A percentile compares a stretch with the other conserved stretches of the same genome.
Conservation (phyloP, 2,888 invertebrate species). For the Lampropteryx suffumata region DNA sequence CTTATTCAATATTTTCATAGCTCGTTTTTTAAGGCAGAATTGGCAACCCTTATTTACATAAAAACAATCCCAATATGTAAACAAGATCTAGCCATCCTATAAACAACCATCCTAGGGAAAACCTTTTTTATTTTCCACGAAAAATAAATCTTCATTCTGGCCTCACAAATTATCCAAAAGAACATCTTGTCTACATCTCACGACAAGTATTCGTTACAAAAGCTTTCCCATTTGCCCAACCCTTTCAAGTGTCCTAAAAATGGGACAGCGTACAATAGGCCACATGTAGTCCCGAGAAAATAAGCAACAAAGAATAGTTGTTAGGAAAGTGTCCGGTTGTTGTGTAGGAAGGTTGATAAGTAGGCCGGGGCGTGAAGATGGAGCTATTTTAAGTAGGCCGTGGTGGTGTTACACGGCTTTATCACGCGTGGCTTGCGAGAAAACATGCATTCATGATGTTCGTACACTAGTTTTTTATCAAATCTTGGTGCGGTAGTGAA, state of each 20-base stretch:
- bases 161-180: slow-evolving; percentile 31
- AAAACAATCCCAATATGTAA: slow-evolving; percentile 5
- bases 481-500: too few species aligned
- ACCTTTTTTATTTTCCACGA: slow-evolving; percentile 9
- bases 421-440: slow-evolving; percentile 19
- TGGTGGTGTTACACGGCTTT: slow-evolving; percentile 31
- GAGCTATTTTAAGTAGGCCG: slow-evolving; percentile 32
- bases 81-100: slow-evolving; percentile 11
- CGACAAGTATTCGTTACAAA: slow-evolving; percentile 29
- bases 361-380: slow-evolving; percentile 29
- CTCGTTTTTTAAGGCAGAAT: slow-evolving; percentile 18
- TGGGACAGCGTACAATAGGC: slow-evolving; percentile 50
- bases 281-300: slow-evolving; percentile 42
- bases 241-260: slow-evolving; percentile 51
- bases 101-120: slow-evolving; percentile 12
- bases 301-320: slow-evolving; percentile 49
- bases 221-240: slow-evolving; percentile 36
- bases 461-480: background rate
- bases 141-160: slow-evolving; percentile 28
- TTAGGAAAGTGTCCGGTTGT: slow-evolving; percentile 45
- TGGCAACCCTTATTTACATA: slow-evolving; percentile 2
- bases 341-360: slow-evolving; percentile 32
- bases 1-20: slow-evolving; percentile 22
- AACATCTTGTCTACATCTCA: slow-evolving; percentile 27
- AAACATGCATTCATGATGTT: slow-evolving; percentile 7